Evolutionary conservation across 1,140 invertebrate genomes (phyloP).

Genomic region (Eurosta solidaginis): DNA sequence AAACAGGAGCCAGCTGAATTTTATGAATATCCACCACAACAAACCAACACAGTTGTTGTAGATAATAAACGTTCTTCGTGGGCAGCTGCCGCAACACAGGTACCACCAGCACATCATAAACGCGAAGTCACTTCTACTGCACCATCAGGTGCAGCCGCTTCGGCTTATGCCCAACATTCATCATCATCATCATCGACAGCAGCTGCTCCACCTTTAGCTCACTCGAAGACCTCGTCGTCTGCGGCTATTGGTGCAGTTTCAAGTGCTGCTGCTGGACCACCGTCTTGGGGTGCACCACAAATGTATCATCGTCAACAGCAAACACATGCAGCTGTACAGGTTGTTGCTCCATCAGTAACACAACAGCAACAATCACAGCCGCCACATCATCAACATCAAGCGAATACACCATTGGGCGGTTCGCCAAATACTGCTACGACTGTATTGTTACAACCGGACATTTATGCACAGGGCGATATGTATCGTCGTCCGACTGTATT

Average conservation of each 20-base stretch:
- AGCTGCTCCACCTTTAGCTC: constrained; percentile 49
- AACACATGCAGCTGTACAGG: constrained; percentile 34
- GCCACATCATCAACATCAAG: constrained; percentile 43
- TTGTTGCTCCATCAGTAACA: constrained; percentile 36
- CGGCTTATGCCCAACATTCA: constrained; percentile 19
- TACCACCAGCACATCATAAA: constrained; percentile 48
- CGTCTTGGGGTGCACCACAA: constrained; percentile 54
- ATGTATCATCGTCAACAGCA: constrained; percentile 46
- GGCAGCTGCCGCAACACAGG: constrained; percentile 37
- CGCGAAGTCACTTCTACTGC: constrained; percentile 52
- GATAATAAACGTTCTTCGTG: constrained; percentile 55
- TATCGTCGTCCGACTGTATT: constrained; percentile 68
- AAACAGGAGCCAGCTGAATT: constrained; percentile 58
- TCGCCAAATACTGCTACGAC: constrained; percentile 58
- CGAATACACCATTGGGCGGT: constrained; percentile 55
- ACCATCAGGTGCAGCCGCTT: constrained; percentile 26
- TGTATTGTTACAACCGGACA: constrained; percentile 62
- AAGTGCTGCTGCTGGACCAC: constrained; percentile 48
- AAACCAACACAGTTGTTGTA: constrained; percentile 35
- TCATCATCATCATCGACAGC: constrained; percentile 22
- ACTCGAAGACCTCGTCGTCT: constrained; percentile 50
- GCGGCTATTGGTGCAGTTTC: constrained; percentile 51
- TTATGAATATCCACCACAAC: constrained; percentile 43
- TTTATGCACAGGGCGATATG: constrained; percentile 65
- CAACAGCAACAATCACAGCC: constrained; percentile 40